These are phyloP conservation scores for Hyperopisus bebe DNA, from an alignment of 2,113 vertebrate genomes.

Conservation along the genomic window DNA sequence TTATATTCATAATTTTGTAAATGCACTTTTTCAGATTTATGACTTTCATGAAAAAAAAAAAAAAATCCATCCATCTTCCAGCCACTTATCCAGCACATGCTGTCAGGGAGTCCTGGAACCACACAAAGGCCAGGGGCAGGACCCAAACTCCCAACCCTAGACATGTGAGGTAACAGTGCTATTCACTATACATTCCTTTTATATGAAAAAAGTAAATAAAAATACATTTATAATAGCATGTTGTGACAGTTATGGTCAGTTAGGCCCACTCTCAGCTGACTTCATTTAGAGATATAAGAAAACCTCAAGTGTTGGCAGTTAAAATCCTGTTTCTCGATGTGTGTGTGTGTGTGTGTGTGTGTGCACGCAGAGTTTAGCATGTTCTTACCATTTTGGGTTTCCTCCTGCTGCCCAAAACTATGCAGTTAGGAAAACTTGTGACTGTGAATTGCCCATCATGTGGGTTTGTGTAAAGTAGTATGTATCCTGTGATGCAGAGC, in stretches of 20 bases:
- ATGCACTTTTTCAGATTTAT: neutral
- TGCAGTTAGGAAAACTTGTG: neutral
- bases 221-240: neutral
- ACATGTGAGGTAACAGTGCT: neutral
- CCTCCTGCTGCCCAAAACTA: neutral
- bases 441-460: neutral
- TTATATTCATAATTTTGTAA: neutral
- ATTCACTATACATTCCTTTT: neutral
- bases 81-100: neutral
- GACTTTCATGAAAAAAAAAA: neutral
- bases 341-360: neutral
- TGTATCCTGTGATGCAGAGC: neutral
- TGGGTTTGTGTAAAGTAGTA: neutral
- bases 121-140: neutral
- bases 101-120: neutral
- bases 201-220: neutral
- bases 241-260: neutral
- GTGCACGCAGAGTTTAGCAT: neutral
- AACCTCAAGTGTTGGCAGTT: neutral
- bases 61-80: neutral
- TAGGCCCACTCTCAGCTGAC: neutral
- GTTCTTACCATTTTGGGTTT: neutral
- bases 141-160: neutral
- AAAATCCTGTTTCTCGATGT: neutral
- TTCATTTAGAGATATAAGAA: neutral